Evolutionary conservation across 2,113 vertebrate species (phyloP).

Genomic region (Columba livia): DNA sequence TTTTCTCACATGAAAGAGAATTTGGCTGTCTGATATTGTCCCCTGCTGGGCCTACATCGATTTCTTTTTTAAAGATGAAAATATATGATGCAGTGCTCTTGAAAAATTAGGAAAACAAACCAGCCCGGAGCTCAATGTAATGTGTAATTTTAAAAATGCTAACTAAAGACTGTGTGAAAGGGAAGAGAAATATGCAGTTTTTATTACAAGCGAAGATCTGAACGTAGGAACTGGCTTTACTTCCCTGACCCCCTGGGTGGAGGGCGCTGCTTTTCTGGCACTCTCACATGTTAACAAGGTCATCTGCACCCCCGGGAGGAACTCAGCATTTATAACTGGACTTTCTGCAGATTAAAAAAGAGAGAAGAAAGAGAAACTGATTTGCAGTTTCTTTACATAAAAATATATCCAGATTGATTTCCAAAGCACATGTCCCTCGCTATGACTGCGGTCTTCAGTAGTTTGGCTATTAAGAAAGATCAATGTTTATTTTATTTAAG

Average conservation of each 20-base stretch:
- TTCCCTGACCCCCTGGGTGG: neutral
- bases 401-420: neutral
- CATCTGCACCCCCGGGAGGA: neutral
- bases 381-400: neutral
- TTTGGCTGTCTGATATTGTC: neutral
- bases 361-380: neutral
- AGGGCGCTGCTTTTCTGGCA: neutral
- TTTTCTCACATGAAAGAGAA: neutral
- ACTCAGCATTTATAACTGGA: neutral
- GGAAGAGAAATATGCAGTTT: neutral
- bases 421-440: rapidly evolving
- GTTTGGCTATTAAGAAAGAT: neutral
- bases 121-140: neutral
- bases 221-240: neutral
- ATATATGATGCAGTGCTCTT: neutral
- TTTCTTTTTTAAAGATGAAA: neutral
- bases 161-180: neutral
- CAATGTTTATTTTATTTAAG: neutral
- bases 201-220: neutral
- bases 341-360: neutral
- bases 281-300: neutral
- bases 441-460: neutral
- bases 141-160: neutral
- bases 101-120: slow-evolving; percentile 9
- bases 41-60: neutral